phyloP scores from a whole-genome alignment of 2,113 vertebrate genomes.

The Fregata magnificens region DNA sequence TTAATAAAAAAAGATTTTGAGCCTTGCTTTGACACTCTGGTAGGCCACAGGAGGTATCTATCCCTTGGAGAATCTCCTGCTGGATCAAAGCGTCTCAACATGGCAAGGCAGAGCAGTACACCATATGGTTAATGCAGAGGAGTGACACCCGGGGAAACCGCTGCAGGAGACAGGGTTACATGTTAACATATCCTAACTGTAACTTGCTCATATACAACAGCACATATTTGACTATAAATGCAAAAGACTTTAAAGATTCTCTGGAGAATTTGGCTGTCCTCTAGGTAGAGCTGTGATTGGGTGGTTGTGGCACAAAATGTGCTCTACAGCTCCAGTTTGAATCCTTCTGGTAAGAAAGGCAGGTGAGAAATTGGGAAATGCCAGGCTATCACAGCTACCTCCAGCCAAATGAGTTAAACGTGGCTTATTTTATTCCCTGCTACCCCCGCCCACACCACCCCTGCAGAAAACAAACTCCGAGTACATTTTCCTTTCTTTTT shows the following conservation, averaged over 20 bases:
- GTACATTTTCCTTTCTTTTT: neutral
- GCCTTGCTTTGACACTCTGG: neutral
- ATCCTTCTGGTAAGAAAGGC: neutral
- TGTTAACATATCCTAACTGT: neutral
- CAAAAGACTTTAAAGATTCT: neutral
- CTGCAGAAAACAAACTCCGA: neutral
- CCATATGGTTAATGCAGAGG: neutral
- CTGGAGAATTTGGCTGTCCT: neutral
- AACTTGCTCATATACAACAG: neutral
- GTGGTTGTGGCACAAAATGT: neutral
- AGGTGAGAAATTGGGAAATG: neutral
- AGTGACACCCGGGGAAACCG: neutral
- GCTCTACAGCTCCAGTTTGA: neutral
- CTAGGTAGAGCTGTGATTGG: neutral
- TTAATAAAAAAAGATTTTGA: neutral
- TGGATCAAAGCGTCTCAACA: neutral
- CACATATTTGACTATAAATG: neutral
- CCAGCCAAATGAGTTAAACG: neutral
- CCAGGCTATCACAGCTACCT: neutral
- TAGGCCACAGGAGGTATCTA: neutral
- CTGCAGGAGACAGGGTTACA: neutral
- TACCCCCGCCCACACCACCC: fast-evolving
- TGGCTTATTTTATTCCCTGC: neutral
- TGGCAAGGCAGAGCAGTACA: neutral
- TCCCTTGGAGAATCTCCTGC: neutral